Evolutionary conservation across 1,140 invertebrate genomes (phyloP), one percentile per base, ranked within the genome.

Genomic region (Apis laboriosa): DNA sequence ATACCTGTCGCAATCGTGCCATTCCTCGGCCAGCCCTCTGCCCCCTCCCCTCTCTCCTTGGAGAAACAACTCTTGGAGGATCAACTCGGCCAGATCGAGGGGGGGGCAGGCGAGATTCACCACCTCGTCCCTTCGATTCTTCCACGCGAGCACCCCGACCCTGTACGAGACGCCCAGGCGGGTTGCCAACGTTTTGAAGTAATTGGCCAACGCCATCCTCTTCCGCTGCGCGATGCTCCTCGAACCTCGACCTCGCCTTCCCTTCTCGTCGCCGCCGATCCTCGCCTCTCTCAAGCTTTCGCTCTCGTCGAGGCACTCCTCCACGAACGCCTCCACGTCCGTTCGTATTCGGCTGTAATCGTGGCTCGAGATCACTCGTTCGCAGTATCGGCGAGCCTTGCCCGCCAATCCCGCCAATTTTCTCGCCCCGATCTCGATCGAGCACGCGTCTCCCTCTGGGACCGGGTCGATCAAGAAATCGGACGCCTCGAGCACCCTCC

Each of bases 161-260:
- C 97, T 95, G 89, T 97, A 98, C 12, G 97, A 98, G 2, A 99
- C 88, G 0, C 98, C 98, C 86, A 97, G 94, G 74, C 95, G 94
- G 2, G 95, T 93, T 0, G 34, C 5, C 0, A 99, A 93, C 19
- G 95, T 94, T 90, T 97, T 97, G 90, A 98, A 99, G 43, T 99
- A 94, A 94, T 98, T 97, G 1, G 97, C 95, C 0, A 99, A 91
- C 9, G 96, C 96, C 93, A 97, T 96, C 55, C 97, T 96, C 92
- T 99, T 99, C 86, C 97, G 96, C 85, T 97, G 96, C 1, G 98
- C 94, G 60, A 98, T 97, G 91, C 95, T 96, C 89, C 97, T 97
- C 0, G 97, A 97, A 7, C 96, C 96, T 88, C 96, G 97, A 24
- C 0, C 24, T 92, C 98, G 97, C 91, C 96, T 98, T 87, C 93